Base-by-base conservation (phyloP, 92 coral and sea anemone genomes). In the Diadumene lineata region DNA sequence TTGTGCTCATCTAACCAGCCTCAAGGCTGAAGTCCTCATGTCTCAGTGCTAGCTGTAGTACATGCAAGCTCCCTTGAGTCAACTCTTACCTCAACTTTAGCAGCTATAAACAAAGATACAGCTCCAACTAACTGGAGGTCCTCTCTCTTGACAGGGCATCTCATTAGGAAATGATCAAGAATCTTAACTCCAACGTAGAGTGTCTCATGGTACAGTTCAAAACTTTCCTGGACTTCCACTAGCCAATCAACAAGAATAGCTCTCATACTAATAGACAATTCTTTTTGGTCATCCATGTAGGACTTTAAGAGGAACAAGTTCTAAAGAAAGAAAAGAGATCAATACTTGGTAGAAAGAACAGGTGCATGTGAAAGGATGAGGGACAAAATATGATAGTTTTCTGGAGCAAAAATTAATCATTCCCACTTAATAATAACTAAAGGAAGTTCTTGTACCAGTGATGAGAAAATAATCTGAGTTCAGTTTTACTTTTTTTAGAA, bases 151-250 rank as follows among this genome's bases (percentile, higher is more conserved):
- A 96, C 90, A 10, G 72, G 60, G 58, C 76, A 76, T 48, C 64
- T 78, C 86, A 86, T 93, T 60, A 96, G 86, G 63, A 72, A 92
- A 83, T 89, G 87, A 65, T 96, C 99, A 30, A 96, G 83, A 25
- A 96, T 82, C 63, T 87, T 86, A 0, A 96, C 97, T 17, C 96
- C 91, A 44, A 96, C 96, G 65, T 96, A 96, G 0, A 96, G 87
- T 0, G 99, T 96, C 76, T 96, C 99, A 51, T 96, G 99, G 82
- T 92, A 96, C 53, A 96, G 50, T 48, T 96, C 99, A 81, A 96
- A 96, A 74, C 92, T 92, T 67, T 96, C 99, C 60, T 96, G 99
- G 17, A 96, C 99, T 38, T 96, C 99, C 0, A 96, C 99, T 73
- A 96, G 60, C 99, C 99, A 96, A 85, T 96, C 99, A 57, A 96